A percentile compares a stretch with the other conserved stretches of the same genome.
Evolutionary conservation across 2,888 invertebrate species (phyloP).

Genomic region (Acanthosepion pharaonis): DNA sequence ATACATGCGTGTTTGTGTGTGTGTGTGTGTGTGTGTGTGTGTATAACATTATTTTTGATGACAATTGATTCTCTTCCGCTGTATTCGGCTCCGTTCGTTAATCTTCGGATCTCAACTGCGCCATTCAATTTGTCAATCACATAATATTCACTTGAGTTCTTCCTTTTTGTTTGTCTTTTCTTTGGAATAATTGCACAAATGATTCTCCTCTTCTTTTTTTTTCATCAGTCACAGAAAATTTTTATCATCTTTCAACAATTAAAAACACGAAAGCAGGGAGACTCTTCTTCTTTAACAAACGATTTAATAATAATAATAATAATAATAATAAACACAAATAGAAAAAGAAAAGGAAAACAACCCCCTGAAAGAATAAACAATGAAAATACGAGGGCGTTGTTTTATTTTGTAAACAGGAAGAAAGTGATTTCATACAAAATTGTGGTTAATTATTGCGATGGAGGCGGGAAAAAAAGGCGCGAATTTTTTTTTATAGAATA

Average conservation of each 20-base stretch:
- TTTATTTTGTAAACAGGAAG: neutral
- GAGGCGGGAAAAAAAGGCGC: neutral
- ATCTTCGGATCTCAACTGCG: neutral
- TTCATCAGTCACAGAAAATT: neutral
- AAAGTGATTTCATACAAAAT: conserved; percentile 23
- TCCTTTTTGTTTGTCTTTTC: neutral
- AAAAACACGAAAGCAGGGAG: neutral
- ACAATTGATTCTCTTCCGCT: neutral
- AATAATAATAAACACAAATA: neutral
- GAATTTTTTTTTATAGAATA: neutral
- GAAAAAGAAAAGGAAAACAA: neutral
- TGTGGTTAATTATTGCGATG: neutral
- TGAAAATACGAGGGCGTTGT: neutral
- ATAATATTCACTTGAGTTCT: neutral
- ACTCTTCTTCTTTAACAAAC: neutral
- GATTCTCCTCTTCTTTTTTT: neutral
- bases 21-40: neutral
- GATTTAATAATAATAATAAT: neutral
- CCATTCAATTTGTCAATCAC: neutral
- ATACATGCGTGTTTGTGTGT: neutral
- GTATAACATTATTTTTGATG: neutral
- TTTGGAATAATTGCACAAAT: neutral
- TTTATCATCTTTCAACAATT: conserved; percentile 8
- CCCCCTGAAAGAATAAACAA: neutral
- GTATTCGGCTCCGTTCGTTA: neutral